These are phyloP conservation scores for Rotaria macrura DNA, from an alignment of 2,888 invertebrate genomes.

Conservation along the genomic window DNA sequence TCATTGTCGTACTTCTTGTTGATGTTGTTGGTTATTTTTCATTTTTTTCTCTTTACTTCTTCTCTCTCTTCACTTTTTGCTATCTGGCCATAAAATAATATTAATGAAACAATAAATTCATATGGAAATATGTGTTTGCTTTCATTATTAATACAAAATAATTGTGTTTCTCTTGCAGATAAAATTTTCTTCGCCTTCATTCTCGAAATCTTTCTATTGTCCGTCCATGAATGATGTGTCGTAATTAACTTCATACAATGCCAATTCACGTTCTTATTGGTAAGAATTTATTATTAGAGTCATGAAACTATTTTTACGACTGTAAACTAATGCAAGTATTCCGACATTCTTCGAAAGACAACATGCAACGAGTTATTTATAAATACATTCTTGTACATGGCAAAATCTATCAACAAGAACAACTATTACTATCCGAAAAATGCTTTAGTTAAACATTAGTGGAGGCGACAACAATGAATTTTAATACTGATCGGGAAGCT, in stretches of 20 bases:
- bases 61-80: background rate
- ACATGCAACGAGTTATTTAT: too few species aligned
- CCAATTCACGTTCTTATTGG: background rate
- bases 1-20: slow-evolving; percentile 12
- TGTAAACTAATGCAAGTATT: too few species aligned
- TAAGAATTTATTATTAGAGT: background rate
- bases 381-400: too few species aligned
- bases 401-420: too few species aligned
- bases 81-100: background rate
- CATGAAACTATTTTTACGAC: too few species aligned
- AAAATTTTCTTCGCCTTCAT: background rate
- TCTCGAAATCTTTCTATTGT: background rate
- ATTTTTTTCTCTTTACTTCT: background rate
- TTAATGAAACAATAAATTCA: background rate
- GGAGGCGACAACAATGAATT: too few species aligned
- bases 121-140: slow-evolving; percentile 7
- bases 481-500: too few species aligned
- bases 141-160: background rate
- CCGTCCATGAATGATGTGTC: background rate
- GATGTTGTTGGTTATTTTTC: slow-evolving; percentile 7
- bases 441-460: too few species aligned
- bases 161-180: background rate
- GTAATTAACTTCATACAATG: background rate
- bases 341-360: too few species aligned
- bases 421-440: too few species aligned